Evolutionary conservation across 2,888 invertebrate species (phyloP), one percentile per base, ranked within the genome.

Genomic region (Neoascia interrupta): DNA sequence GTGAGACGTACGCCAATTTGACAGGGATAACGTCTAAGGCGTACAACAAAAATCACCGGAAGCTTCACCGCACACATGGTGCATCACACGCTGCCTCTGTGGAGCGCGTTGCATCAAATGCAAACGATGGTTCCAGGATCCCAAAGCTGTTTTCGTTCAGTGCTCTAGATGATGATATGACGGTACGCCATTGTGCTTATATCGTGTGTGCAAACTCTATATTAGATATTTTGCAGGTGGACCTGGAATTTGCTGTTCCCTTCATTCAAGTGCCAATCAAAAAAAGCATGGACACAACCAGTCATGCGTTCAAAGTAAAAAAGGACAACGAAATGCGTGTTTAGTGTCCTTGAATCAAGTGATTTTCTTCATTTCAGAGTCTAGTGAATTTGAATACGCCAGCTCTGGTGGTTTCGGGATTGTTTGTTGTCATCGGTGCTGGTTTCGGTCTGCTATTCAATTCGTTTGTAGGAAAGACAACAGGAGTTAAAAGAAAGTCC

Each of bases 241-340:
- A 92, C 61, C 84, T 92, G 83, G 91, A 92, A 41, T 91, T 93
- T 68, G 89, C 90, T 1, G 90, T 92, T 10, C 92, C 93, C 0
- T 92, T 93, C 79, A 82, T 92, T 4, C 88, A 89, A 3, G 90
- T 93, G 45, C 93, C 93, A 0, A 87, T 92, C 2, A 87, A 89
- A 45, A 89, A 85, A 1, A 85, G 90, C 21, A 84, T 89, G 72
- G 85, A 88, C 10, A 39, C 84, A 36, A 84, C 87, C 1, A 81
- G 82, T 1, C 69, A 84, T 3, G 84, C 85, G 0, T 63, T 86
- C 11, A 79, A 73, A 34, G 79, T 79, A 60, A 54, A 18, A 61
- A 28, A 43, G 56, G 54, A n/a, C 8, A 31, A 6, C 4, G 8
- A 31, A n/a, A 31, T 3, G 8, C 8, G 31, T 31, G n/a, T n/a